Base-by-base conservation (phyloP, 2,113 vertebrate species). In the Coptodon bakossiorum region DNA sequence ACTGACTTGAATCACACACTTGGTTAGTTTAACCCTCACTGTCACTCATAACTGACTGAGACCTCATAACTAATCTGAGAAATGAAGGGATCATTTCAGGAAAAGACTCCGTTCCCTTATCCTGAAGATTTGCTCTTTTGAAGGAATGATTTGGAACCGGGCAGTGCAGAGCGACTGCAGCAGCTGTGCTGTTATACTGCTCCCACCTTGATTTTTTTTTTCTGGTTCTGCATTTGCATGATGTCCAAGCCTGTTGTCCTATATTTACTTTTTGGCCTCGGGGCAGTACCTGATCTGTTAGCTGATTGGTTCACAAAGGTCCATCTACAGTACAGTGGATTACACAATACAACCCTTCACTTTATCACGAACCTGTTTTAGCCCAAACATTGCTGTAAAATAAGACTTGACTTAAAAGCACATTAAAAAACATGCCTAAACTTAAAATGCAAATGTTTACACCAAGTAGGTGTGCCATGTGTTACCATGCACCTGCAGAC, bases 361-460 rank as follows among this genome's bases (percentile, higher is more conserved):
- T 38, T 38, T 38, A 38, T 12, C 19, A n/a, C 0, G 0, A 68
- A 68, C 6, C 63, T 38, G 6, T 38, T 68, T 68, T 40, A 68
- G 63, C 34, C 34, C 63, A 68, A 68, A 22, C 63, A 68, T 68
- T 13, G 3, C 17, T 63, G 31, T 66, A 22, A 68, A 6, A 66
- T 66, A 66, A 66, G 17, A 38, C 2, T 66, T 38, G 4, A 19
- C 61, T 38, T 68, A 68, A 40, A 68, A 40, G 6, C 63, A 22
- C 63, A 38, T 68, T 68, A 68, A 68, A 68, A 34, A 68, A 68
- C 34, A 22, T 68, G 11, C 34, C 19, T 40, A 68, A 68, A 40
- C 19, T 13, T 68, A 68, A 68, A 68, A 0, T 68, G 34, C 63
- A 40, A 68, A 5, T 68, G 14, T 68, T 22, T 68, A 68, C 19